Base-by-base conservation (phyloP, 2,113 vertebrate species). In the Saccopteryx bilineata region DNA sequence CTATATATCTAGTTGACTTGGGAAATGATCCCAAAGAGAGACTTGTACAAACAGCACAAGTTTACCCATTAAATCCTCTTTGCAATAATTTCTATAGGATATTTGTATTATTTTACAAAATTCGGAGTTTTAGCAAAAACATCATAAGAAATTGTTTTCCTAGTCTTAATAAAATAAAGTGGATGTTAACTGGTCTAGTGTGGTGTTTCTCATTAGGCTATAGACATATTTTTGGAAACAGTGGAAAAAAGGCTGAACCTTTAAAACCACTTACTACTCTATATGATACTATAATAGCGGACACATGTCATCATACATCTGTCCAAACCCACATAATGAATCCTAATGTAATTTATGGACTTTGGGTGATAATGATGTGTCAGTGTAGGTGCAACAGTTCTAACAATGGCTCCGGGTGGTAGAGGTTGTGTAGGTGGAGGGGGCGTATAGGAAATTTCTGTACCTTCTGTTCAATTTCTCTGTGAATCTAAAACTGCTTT, bases 91-190 rank as follows among this genome's bases (percentile, higher is more conserved):
- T 74, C 54, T 94, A 56, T 5, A 58, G 76, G 11, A 39, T 80
- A 89, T 39, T 58, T 72, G n/a, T 69, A 60, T 95, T 95, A 74
- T 54, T 93, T 96, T 87, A 93, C 26, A 82, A 79, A 94, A 85
- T n/a, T 79, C 83, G 21, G 65, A 90, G 48, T 90, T 93, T 76
- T 69, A 96, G 75, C 54, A 95, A 96, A 95, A 92, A 82, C 50
- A 96, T 1, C 13, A 13, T 84, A 94, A 81, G 80, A 87, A 87
- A 93, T 33, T 93, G 26, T 87, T 83, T 93, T 60, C n/a, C 15
- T 19, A 65, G 9, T 68, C 69, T 90, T 92, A 91, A 85, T 72
- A 56, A 94, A 81, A 74, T 68, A 76, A 87, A 96, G 39, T 28
- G 17, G 46, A 66, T 61, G 60, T 33, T 86, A 82, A 93, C 21